phyloP scores from a whole-genome alignment of 2,888 invertebrate species.

The Syrphus vitripennis region DNA sequence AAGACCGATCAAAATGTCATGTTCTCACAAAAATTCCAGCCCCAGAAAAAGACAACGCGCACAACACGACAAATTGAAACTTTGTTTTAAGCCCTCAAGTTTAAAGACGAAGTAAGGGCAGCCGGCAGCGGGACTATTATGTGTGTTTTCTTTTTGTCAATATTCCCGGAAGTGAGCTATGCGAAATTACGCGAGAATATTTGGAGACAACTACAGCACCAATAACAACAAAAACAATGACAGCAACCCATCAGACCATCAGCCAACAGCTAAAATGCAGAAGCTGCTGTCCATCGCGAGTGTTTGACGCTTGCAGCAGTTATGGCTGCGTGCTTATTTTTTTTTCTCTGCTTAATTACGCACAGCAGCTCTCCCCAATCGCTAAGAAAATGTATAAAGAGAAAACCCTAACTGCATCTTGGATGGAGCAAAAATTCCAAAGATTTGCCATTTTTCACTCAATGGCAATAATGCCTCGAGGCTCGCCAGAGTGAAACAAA shows the following conservation, averaged over 20 bases:
- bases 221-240: constrained; percentile 32
- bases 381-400: constrained; percentile 3
- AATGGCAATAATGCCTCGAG: not conserved
- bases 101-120: not conserved
- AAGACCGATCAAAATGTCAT: constrained; percentile 68
- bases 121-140: not conserved
- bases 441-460: constrained; percentile 67
- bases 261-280: not conserved
- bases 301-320: constrained; percentile 65
- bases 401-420: constrained; percentile 65
- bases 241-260: not conserved
- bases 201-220: constrained; percentile 54
- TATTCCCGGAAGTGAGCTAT: constrained; percentile 71
- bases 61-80: constrained; percentile 69
- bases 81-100: constrained; percentile 33
- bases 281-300: constrained; percentile 19
- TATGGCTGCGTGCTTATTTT: constrained; percentile 49
- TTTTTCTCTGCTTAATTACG: constrained; percentile 60
- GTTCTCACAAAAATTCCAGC: constrained; percentile 70
- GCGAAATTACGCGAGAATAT: constrained; percentile 71
- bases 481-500: not conserved
- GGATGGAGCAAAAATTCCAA: constrained; percentile 59
- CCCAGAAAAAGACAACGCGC: constrained; percentile 55
- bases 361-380: constrained; percentile 53
- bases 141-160: constrained; percentile 3